Conservation (phyloP, 2,113 vertebrate species). For the Nyctereutes procyonoides region DNA sequence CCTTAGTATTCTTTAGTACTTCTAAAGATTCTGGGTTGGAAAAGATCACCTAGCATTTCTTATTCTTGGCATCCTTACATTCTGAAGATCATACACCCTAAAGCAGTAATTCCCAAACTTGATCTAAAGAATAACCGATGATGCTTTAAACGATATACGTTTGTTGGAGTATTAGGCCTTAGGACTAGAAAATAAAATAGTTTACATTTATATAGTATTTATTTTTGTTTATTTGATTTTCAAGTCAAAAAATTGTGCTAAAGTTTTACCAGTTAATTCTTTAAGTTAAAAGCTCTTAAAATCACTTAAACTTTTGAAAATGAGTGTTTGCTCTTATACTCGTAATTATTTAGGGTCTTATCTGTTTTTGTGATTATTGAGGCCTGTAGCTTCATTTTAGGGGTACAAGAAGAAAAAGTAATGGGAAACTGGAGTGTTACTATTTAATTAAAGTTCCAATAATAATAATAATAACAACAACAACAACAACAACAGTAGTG, state of each 20-base stretch:
- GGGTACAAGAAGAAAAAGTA: background rate
- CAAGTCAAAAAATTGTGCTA: background rate
- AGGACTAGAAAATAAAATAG: background rate
- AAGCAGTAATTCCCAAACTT: background rate
- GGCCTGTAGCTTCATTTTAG: background rate
- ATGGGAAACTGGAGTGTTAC: background rate
- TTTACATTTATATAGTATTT: background rate
- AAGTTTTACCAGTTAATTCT: background rate
- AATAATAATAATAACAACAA: background rate
- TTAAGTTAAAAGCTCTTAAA: background rate
- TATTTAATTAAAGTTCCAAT: background rate
- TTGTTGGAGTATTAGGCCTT: background rate
- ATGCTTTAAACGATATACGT: background rate
- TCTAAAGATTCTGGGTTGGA: background rate
- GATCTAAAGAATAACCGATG: background rate
- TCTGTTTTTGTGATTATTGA: background rate
- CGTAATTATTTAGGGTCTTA: background rate
- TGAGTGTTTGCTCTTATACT: background rate
- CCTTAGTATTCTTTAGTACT: background rate
- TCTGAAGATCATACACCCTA: background rate
- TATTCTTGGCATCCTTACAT: background rate
- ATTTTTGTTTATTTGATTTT: background rate
- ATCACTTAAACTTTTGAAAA: background rate
- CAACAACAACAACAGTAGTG: background rate
- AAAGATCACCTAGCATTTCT: background rate